These are phyloP conservation scores for Drosophila athabasca DNA, from an alignment of 1,140 invertebrate genomes.

Conservation along the genomic window DNA sequence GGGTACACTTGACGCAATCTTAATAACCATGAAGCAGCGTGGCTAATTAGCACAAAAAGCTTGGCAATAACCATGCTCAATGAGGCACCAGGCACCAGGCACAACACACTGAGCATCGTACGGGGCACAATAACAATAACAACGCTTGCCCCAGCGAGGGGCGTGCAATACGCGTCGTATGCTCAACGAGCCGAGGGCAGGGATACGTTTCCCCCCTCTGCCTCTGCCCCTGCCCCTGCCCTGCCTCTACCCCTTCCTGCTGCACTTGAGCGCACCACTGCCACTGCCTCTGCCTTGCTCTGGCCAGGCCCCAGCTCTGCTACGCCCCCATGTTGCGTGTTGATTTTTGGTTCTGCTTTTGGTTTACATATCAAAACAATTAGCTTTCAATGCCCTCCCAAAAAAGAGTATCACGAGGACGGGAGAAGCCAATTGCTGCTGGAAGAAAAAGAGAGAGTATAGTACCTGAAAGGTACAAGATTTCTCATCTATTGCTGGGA, in stretches of 20 bases:
- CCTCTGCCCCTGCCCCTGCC: background rate
- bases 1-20: slow-evolving; percentile 83
- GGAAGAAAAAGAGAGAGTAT: background rate
- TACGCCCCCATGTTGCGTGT: slow-evolving; percentile 58
- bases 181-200: slow-evolving; percentile 63
- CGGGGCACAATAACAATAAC: slow-evolving; percentile 29
- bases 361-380: slow-evolving; percentile 81
- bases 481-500: no score
- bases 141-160: slow-evolving; percentile 51
- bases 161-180: slow-evolving; percentile 79
- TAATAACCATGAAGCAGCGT: slow-evolving; percentile 83
- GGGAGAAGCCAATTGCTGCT: background rate
- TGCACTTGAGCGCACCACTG: slow-evolving; percentile 8
- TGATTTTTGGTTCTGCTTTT: slow-evolving; percentile 75
- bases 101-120: slow-evolving; percentile 37
- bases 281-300: no score
- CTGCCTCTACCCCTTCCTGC: background rate
- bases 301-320: slow-evolving; percentile 9
- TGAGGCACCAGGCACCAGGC: slow-evolving; percentile 73
- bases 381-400: slow-evolving; percentile 47
- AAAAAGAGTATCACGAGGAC: slow-evolving; percentile 11
- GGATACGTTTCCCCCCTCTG: slow-evolving; percentile 1
- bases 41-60: slow-evolving; percentile 83
- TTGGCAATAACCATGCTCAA: slow-evolving; percentile 83
- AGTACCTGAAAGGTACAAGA: background rate